A percentile compares a stretch with the other conserved stretches of the same genome.
Evolutionary conservation across 2,888 invertebrate genomes (phyloP).

Genomic region (Sphaerolaimus hirsutus): DNA sequence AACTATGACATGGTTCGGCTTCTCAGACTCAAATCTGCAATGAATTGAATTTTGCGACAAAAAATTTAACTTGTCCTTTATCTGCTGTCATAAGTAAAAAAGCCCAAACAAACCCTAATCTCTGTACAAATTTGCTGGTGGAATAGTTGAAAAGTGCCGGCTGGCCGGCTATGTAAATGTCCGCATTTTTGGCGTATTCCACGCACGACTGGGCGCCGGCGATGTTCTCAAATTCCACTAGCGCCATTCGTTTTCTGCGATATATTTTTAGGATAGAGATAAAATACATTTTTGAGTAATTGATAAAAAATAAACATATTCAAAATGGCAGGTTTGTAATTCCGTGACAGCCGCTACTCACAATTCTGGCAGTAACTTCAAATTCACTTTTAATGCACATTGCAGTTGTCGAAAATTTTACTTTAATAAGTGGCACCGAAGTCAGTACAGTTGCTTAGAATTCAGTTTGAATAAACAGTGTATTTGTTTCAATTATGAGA

Average conservation of each 20-base stretch:
- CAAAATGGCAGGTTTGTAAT: too few relatives aligned
- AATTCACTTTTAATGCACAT: too few relatives aligned
- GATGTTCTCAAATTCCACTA: conserved; percentile 9
- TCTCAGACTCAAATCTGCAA: conserved; percentile 32
- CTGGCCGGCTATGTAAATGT: conserved; percentile 27
- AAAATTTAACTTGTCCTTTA: background rate
- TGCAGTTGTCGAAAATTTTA: too few relatives aligned
- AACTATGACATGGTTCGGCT: conserved; percentile 80
- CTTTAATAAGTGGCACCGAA: too few relatives aligned
- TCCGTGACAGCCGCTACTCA: too few relatives aligned
- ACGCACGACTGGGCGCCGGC: conserved; percentile 18
- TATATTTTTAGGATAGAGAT: too few relatives aligned
- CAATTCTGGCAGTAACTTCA: too few relatives aligned
- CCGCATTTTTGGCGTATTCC: conserved; percentile 12
- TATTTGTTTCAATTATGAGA: too few relatives aligned
- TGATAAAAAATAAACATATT: too few relatives aligned
- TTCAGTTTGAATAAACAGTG: too few relatives aligned
- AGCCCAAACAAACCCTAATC: conserved; percentile 11
- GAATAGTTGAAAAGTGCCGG: conserved; percentile 31
- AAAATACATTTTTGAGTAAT: too few relatives aligned
- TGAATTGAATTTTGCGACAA: background rate
- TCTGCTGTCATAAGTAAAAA: background rate
- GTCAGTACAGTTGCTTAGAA: too few relatives aligned
- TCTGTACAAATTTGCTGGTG: conserved; percentile 27
- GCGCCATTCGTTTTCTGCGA: conserved; percentile 6